A percentile compares a stretch with the other conserved stretches of the same genome.
Conservation (phyloP, 2,113 vertebrate species). For the Channa maculata region DNA sequence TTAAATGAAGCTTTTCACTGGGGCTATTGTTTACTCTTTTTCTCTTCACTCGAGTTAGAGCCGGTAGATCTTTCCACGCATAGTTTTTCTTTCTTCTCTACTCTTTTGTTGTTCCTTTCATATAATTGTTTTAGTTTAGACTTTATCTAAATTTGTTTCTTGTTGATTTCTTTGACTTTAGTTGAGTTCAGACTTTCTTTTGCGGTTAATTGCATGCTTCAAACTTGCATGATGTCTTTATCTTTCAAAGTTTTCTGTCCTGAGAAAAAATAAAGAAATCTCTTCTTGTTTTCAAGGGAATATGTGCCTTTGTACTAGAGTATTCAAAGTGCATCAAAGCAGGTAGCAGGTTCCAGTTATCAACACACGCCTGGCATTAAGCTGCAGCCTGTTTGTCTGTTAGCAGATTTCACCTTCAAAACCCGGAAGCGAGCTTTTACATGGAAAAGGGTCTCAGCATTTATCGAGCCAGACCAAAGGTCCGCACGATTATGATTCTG, state of each 20-base stretch:
- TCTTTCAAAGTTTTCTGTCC: conserved; percentile 78
- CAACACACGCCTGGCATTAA: conserved; percentile 55
- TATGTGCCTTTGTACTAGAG: conserved; percentile 78
- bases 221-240: conserved; percentile 86
- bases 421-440: conserved; percentile 84
- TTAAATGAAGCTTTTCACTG: conserved; percentile 78
- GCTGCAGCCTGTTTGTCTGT: conserved; percentile 84
- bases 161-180: conserved; percentile 75
- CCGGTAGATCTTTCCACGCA: conserved; percentile 80
- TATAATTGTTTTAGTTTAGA: conserved; percentile 69
- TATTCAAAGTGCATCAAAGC: conserved; percentile 87
- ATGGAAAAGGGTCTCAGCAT: conserved; percentile 84
- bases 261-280: conserved; percentile 47
- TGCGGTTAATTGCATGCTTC: conserved; percentile 83
- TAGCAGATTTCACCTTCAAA: conserved; percentile 92
- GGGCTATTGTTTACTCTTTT: conserved; percentile 81
- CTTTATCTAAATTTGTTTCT: conserved; percentile 66
- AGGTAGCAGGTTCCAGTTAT: conserved; percentile 79
- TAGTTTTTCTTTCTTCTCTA: conserved; percentile 71
- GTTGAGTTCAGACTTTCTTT: conserved; percentile 68
- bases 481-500: conserved; percentile 94
- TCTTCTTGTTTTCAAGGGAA: conserved; percentile 79
- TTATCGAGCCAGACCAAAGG: conserved; percentile 81
- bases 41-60: conserved; percentile 76
- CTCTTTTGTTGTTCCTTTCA: conserved; percentile 74